phyloP scores from a whole-genome alignment of 2,888 invertebrate genomes.

The Argyra leucocephala region DNA sequence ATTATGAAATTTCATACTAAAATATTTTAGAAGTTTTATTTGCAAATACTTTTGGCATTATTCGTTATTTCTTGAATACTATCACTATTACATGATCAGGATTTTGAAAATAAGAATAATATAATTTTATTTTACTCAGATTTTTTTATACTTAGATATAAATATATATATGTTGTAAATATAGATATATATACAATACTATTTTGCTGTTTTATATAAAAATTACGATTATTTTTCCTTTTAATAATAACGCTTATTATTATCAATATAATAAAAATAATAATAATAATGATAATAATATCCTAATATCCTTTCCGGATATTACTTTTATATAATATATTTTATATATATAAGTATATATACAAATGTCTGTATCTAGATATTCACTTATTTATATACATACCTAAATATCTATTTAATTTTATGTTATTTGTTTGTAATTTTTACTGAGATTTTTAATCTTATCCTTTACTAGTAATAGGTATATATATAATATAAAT shows the following conservation, averaged over 20 bases:
- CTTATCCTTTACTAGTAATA: neutral
- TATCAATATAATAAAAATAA: constrained; percentile 2
- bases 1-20: no score
- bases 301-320: neutral
- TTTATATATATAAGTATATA: neutral
- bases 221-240: neutral
- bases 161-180: no score
- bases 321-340: neutral
- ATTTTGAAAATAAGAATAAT: no score
- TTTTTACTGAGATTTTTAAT: constrained; percentile 6
- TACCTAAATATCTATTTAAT: neutral
- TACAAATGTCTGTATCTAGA: neutral
- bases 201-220: neutral
- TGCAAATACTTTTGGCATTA: no score
- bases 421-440: constrained; percentile 3
- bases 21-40: no score
- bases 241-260: constrained; percentile 1
- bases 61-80: no score
- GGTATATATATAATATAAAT: no score
- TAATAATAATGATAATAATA: no score
- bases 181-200: no score
- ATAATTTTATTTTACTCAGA: no score
- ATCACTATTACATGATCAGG: no score
- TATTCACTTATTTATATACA: neutral
- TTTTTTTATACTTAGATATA: no score